Evolutionary conservation across 1,140 invertebrate species (phyloP), one percentile per base, ranked within the genome.

Genomic region (Dysdera silvatica): DNA sequence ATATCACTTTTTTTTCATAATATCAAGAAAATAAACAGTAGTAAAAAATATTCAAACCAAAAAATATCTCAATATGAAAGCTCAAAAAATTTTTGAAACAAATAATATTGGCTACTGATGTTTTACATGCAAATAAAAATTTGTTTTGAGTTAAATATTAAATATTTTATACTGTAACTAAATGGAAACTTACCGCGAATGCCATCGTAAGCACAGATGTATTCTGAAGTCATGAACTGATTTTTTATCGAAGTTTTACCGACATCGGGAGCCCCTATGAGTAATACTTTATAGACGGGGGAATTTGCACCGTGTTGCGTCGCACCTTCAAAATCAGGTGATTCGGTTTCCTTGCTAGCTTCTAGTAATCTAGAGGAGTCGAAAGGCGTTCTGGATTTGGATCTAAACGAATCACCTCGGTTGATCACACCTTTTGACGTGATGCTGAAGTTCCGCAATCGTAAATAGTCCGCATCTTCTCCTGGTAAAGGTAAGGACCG

Each of bases 211-310:
- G 89, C 88, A 72, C 92, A 93, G 72, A 94, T 93, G 72, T 89
- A 92, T 71, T 96, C 92, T 49, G 90, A 94, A 37, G 91, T 95
- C 81, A 91, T 87, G 73, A 95, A 95, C 78, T 96, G 92, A 66
- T 87, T 87, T 69, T 91, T 84, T 2, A 96, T 81, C n/a, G 91
- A 85, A 1, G 91, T 88, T 76, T 95, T 95, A 18, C 92, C 92
- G 6, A 95, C 91, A 1, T 89, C 91, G 8, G 84, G 80, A 0
- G 87, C 84, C 0, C 92, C 92, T 7, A 94, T 75, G 77, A 95
- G 85, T 6, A 87, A 86, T 0, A 95, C 89, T 1, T 80, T 80
- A 76, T 87, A 88, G 35, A 47, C 6, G 41, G 16, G 1, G 54
- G 20, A 10, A 31, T 26, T 4, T 26, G 31, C 7, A 7, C 41